Percentiles rank a stretch among this genome's conserved stretches.
These are phyloP conservation scores for Sapajus apella DNA, from an alignment of 2,113 vertebrate genomes.

Conservation along the genomic window DNA sequence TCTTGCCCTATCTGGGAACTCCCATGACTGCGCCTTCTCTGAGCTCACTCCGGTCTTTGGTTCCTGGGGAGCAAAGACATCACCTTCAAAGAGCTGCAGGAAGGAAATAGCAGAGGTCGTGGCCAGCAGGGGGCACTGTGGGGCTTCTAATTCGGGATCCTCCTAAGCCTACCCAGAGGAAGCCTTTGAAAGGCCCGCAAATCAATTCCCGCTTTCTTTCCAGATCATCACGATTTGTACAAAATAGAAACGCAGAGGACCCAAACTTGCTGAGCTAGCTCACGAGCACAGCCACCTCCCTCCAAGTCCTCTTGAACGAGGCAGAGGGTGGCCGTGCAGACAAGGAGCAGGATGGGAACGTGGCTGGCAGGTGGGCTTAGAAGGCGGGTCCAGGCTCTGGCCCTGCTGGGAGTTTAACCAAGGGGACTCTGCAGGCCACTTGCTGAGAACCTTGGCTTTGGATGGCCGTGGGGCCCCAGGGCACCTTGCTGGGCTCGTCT, in stretches of 20 bases:
- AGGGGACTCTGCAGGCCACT: neutral
- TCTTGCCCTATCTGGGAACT: neutral
- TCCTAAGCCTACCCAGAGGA: neutral
- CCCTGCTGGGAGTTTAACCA: neutral
- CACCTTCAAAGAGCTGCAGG: no score
- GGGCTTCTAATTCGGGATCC: neutral
- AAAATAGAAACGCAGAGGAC: neutral
- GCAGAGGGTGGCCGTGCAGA: neutral
- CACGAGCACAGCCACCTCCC: neutral
- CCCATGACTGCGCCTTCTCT: neutral
- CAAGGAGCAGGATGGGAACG: neutral
- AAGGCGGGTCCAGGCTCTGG: neutral
- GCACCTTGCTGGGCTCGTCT: no score
- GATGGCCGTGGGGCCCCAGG: neutral
- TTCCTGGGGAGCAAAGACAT: neutral
- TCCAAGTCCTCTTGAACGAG: neutral
- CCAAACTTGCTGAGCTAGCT: constrained; percentile 43
- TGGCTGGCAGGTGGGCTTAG: neutral
- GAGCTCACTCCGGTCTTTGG: neutral
- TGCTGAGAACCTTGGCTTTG: neutral
- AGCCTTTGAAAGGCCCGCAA: neutral
- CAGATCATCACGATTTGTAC: neutral
- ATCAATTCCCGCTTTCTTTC: constrained; percentile 39
- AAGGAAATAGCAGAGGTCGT: neutral
- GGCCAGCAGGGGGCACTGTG: constrained; percentile 67